Base-by-base conservation (phyloP, 2,113 vertebrate species). In the Thunnus maccoyii region DNA sequence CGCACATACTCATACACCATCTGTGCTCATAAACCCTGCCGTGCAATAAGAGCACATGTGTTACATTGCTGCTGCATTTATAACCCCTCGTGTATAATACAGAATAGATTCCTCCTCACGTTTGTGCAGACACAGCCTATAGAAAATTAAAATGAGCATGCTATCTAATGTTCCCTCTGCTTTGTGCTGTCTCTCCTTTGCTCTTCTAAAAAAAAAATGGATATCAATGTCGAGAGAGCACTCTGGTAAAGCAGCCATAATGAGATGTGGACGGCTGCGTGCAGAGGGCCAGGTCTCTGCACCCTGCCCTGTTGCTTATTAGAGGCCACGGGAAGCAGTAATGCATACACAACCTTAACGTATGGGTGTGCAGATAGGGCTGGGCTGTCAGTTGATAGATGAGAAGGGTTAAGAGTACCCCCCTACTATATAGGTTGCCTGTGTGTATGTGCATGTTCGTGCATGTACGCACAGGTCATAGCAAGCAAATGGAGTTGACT, bases 361-460 rank as follows among this genome's bases (percentile, higher is more conserved):
- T 70, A 78, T 51, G 72, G 78, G 64, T 84, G 81, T 41, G 77
- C 67, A 75, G 85, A 82, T 63, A 73, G 61, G 83, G 78, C 77
- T 73, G 55, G 51, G 69, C 62, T 84, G 63, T 74, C 86, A 60
- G 76, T 14, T 85, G 83, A 87, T 61, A 87, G 66, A 92, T 85
- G 78, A 85, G 61, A 88, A 66, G 61, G 72, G 76, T 78, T 76
- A 67, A 74, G 75, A 74, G 77, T 50, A 63, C 52, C 41, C 64
- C 64, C 30, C 6, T 41, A 64, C 60, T 74, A 67, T 22, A 30
- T 79, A 66, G 83, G 61, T 48, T 54, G 61, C 17, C 1, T 14
- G 56, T 32, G 41, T 22, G 70, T n/a, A 52, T 10, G 32, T 41
- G 36, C 36, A n/a, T 27, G 57, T 78, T 8, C 10, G 32, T 72